phyloP scores from a whole-genome alignment of 2,113 vertebrate genomes.

The Myrmophylax atrothorax region DNA sequence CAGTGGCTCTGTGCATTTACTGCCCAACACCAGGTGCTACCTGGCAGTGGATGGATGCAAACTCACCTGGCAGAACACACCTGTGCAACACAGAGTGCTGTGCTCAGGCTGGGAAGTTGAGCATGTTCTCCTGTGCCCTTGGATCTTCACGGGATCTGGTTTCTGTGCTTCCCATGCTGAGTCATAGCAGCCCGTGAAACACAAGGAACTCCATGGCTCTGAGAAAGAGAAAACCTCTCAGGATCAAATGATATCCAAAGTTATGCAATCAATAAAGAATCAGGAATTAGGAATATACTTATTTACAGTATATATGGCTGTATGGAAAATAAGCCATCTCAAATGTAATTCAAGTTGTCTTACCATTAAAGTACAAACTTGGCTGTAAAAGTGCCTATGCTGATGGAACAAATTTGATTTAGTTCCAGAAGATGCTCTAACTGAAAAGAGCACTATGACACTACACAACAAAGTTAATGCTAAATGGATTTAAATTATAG shows the following conservation, averaged over 20 bases:
- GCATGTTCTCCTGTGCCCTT: background rate
- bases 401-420: conserved; percentile 20
- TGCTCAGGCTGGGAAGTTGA: background rate
- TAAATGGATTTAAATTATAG: conserved; percentile 51
- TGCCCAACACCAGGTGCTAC: background rate
- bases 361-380: background rate
- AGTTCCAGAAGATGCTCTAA: conserved; percentile 22
- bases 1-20: background rate
- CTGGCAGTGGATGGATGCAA: background rate
- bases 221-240: background rate
- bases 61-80: background rate
- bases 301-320: background rate
- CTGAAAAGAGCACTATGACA: background rate
- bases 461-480: background rate
- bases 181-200: background rate
- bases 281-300: background rate
- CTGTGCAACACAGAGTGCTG: accelerated
- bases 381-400: background rate
- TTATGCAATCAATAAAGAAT: background rate
- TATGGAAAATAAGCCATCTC: background rate
- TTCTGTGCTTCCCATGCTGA: background rate
- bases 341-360: background rate
- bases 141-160: background rate
- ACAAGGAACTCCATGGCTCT: background rate
- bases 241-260: background rate